Evolutionary conservation across 2,888 invertebrate species (phyloP).

Genomic region (Pedicia rivosa): DNA sequence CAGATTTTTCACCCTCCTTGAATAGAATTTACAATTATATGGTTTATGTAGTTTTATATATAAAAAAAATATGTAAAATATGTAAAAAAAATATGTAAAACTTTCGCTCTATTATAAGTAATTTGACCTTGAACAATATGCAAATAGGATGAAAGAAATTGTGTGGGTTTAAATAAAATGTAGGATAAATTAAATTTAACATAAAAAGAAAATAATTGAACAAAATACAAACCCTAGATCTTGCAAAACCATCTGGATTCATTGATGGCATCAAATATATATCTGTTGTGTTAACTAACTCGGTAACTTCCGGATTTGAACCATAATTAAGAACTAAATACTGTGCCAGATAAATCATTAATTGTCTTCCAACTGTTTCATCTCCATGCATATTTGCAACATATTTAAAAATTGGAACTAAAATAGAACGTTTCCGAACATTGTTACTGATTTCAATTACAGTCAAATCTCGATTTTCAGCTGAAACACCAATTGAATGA

Average conservation of each 20-base stretch:
- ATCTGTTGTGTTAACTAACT: slow-evolving; percentile 70
- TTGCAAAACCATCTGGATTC: slow-evolving; percentile 93
- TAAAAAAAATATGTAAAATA: no score
- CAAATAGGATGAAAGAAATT: no score
- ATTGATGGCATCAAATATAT: slow-evolving; percentile 93
- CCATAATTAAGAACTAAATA: slow-evolving; percentile 68
- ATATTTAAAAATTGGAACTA: slow-evolving; percentile 82
- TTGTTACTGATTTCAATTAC: slow-evolving; percentile 54
- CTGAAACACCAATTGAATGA: slow-evolving; percentile 69
- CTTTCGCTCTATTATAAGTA: no score
- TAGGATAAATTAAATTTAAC: no score
- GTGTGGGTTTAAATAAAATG: no score
- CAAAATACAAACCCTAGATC: slow-evolving; percentile 46
- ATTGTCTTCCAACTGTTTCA: slow-evolving; percentile 73
- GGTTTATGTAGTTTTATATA: no score
- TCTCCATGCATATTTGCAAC: slow-evolving; percentile 97
- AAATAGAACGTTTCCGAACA: slow-evolving; percentile 36
- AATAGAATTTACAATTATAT: no score
- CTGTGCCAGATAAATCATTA: slow-evolving; percentile 67
- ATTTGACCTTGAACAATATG: no score
- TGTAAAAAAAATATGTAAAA: no score
- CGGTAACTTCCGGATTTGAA: slow-evolving; percentile 49
- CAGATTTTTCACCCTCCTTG: no score
- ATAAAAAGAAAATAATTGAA: no score
- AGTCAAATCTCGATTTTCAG: slow-evolving; percentile 63